Evolutionary conservation across 2,888 invertebrate genomes (phyloP), one percentile per base, ranked within the genome.

Genomic region (Brassicogethes aeneus): DNA sequence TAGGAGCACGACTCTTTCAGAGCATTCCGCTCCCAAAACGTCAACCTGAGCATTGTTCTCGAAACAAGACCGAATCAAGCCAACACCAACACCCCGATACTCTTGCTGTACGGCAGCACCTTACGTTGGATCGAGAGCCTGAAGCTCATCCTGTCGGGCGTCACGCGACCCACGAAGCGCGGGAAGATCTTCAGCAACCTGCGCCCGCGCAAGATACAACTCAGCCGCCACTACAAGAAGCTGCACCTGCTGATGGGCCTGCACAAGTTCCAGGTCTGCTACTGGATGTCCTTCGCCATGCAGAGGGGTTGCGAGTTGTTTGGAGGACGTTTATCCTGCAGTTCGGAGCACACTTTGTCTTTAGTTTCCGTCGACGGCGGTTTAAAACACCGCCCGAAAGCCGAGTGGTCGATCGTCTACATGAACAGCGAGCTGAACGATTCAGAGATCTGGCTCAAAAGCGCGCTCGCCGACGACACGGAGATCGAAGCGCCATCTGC

Each of bases 281-380:
- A 97, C 70, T 97, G 96, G 97, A 94, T 96, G 78, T 96, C 96
- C 0, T 95, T 92, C 54, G 90, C 94, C 0, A 84, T 90, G 75
- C 93, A 94, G 62, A 80, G 90, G 45, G 96, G 96, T 1, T 85
- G 91, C 45, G 90, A 92, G 65, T 72, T 92, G 45, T 77, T 83
- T 3, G 89, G 91, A 0, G 85, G 83, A 2, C 74, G 89, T 5
- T 80, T 92, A 10, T 84, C 85, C 0, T 86, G 85, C 46, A 86
- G 86, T 54, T 86, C 89, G 14, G 83, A 85, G 50, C 85, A 88
- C 63, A 77, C 75, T 16, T 70, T 92, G 23, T 71, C 82, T 0
- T 70, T 94, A 12, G 77, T 82, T 35, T 78, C 85, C 0, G 71
- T 84, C 5, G 79, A 80, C 42, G 94, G 92, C 68, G 88, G 87